Base-by-base conservation (phyloP, 2,888 invertebrate genomes). In the Notodonta ziczac region DNA sequence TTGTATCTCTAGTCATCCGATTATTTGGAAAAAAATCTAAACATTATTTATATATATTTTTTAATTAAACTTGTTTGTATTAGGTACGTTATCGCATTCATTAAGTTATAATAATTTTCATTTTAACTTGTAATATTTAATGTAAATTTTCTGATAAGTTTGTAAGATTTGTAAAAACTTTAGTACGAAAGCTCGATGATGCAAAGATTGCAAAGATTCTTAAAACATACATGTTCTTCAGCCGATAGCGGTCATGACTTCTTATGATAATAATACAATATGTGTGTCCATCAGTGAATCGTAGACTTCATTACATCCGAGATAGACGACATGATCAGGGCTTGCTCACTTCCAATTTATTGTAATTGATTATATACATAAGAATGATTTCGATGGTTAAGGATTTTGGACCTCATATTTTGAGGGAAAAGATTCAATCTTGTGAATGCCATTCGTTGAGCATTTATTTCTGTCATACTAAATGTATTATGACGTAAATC, bases 321-420 rank as follows among this genome's bases (percentile, higher is more conserved):
- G 66, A 72, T 73, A 77, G 73, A 69, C 55, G 78, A 75, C 72
- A 65, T 74, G 66, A 72, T 77, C 71, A 79, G 80, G 76, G 87
- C 88, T 89, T 89, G 89, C 90, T 90, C 89, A 89, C 81, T 87
- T 88, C 83, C 84, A 83, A 74, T 63, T 58, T 62, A 66, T 62
- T 62, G 68, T 69, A 65, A 68, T 64, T 56, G 61, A 65, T 16
- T 71, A 14, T 12, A 2, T 46, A 69, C 55, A 59, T 73, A 70
- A 67, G 56, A 64, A 60, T 60, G 61, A 65, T 74, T 66, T 65
- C 61, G 64, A 63, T 59, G 63, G 67, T 70, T 72, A 66, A 53
- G 59, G 69, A 62, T 67, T 67, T 69, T 70, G 62, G 66, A 76
- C 56, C 63, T 67, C 63, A 69, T 60, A 54, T 70, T n/a, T 9